Percentiles rank a stretch among this genome's conserved stretches.
Evolutionary conservation across 30 jellyfish, hydroid and myxozoan genomes (phyloP).

Genomic region (Clytia hemisphaerica): DNA sequence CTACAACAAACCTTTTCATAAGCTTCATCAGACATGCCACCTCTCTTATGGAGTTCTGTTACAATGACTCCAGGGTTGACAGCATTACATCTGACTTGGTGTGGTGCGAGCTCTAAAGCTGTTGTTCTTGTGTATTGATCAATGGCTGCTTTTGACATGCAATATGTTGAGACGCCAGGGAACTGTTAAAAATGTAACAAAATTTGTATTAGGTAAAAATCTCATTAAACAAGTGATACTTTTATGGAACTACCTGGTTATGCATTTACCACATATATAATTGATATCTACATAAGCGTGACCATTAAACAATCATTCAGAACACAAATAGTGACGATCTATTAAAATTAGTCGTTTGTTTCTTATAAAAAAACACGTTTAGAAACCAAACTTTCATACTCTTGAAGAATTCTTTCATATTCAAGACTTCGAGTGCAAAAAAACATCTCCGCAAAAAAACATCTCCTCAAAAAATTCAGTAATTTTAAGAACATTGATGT

Average conservation of each 20-base stretch:
- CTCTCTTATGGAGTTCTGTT: constrained; percentile 62
- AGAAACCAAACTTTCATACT: too few species aligned
- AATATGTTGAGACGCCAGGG: too few species aligned
- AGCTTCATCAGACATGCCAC: constrained; percentile 64
- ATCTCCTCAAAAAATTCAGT: too few species aligned
- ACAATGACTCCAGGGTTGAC: constrained; percentile 88
- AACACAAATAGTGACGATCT: neutral
- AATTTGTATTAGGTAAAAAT: neutral
- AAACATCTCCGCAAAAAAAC: too few species aligned
- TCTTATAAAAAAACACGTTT: too few species aligned
- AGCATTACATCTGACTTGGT: constrained; percentile 83
- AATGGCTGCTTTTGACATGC: constrained; percentile 79
- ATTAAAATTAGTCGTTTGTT: neutral
- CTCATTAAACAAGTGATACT: neutral
- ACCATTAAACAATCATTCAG: neutral
- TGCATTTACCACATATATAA: too few species aligned
- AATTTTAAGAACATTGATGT: too few species aligned
- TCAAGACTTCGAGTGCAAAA: too few species aligned
- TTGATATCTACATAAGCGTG: too few species aligned
- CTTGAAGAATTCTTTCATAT: too few species aligned
- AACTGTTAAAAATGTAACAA: neutral
- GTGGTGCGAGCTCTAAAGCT: constrained; percentile 87
- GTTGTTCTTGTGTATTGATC: constrained; percentile 79
- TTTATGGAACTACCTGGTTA: too few species aligned
- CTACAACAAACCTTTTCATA: constrained; percentile 68